Evolutionary conservation across 2,888 invertebrate genomes (phyloP).

Genomic region (Drosophila pseudotalamancana): DNA sequence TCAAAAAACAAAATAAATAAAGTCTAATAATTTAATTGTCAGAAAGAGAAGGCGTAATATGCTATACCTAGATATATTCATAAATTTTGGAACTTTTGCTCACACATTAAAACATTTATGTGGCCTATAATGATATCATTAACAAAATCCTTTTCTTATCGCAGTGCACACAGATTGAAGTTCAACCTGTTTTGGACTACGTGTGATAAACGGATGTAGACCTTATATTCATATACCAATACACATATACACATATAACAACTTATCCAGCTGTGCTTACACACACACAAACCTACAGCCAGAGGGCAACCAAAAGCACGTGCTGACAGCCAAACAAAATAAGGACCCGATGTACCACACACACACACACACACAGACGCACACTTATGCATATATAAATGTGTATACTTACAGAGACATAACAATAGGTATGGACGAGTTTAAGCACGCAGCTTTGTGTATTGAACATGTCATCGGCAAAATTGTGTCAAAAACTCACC

Average conservation of each 20-base stretch:
- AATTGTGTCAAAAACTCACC: constrained; percentile 74
- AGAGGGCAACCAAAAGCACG: constrained; percentile 58
- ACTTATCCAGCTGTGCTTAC: not conserved
- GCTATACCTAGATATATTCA: too few relatives aligned
- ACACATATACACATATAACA: constrained; percentile 1
- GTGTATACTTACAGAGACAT: constrained; percentile 5
- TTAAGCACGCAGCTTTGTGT: constrained; percentile 77
- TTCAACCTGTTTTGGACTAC: constrained; percentile 5
- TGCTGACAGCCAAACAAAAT: constrained; percentile 61
- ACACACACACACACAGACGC: not conserved
- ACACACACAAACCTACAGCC: constrained; percentile 7
- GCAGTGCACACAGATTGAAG: constrained; percentile 6
- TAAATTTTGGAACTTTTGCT: too few relatives aligned
- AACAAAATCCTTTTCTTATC: not conserved
- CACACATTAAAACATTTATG: not conserved
- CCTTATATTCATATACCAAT: constrained; percentile 2
- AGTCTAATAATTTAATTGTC: too few relatives aligned
- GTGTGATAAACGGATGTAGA: constrained; percentile 18
- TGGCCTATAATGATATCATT: too few relatives aligned
- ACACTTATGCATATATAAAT: not conserved
- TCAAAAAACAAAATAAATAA: too few relatives aligned
- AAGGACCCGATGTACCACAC: constrained; percentile 25
- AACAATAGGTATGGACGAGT: constrained; percentile 56
- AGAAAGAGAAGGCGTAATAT: too few relatives aligned
- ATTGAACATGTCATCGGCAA: constrained; percentile 78